A percentile compares a stretch with the other conserved stretches of the same genome.
Conservation (phyloP, 2,888 invertebrate genomes). For the Poecilobothrus nobilitatus region DNA sequence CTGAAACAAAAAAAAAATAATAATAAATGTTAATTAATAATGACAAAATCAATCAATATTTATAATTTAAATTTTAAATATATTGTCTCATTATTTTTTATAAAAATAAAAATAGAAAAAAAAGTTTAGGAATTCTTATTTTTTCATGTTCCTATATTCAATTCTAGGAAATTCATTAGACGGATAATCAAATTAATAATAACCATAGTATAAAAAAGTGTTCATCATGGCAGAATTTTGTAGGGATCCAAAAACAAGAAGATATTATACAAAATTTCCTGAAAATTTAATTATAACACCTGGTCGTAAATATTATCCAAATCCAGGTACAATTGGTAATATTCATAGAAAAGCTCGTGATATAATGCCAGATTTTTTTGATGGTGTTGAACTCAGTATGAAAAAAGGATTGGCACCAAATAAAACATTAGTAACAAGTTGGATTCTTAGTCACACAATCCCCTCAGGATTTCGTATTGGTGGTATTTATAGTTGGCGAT, state of each 20-base stretch:
- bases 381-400: conserved; percentile 37
- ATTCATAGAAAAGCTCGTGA: conserved; percentile 38
- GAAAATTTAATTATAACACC: conserved; percentile 31
- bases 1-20: too few relatives aligned
- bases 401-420: conserved; percentile 35
- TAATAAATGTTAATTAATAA: too few relatives aligned
- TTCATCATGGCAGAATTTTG: background rate
- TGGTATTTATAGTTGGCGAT: conserved; percentile 34
- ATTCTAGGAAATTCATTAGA: too few relatives aligned
- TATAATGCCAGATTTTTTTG: conserved; percentile 40
- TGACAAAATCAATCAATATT: too few relatives aligned
- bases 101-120: too few relatives aligned
- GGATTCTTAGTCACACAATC: conserved; percentile 37
- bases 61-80: too few relatives aligned
- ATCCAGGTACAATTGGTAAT: conserved; percentile 40
- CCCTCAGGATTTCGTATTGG: conserved; percentile 41
- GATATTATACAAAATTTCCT: conserved; percentile 30
- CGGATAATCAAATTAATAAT: too few relatives aligned
- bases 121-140: too few relatives aligned
- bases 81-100: too few relatives aligned
- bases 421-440: conserved; percentile 33
- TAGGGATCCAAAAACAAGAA: background rate
- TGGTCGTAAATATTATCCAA: conserved; percentile 30
- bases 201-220: too few relatives aligned
- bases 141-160: too few relatives aligned